phyloP scores from a whole-genome alignment of 2,113 vertebrate species.

The Beaufortia kweichowensis region DNA sequence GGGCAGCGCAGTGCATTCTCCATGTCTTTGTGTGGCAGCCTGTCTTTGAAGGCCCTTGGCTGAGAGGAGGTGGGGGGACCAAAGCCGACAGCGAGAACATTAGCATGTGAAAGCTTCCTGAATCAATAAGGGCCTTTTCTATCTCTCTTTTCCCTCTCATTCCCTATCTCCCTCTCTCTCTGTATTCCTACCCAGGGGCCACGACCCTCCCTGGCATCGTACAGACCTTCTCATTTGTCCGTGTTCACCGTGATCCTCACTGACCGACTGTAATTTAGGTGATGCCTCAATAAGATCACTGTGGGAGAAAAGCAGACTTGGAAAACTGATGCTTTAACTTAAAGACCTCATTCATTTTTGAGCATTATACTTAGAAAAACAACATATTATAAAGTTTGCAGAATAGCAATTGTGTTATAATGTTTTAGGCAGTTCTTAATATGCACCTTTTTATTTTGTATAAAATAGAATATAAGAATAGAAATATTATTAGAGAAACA shows the following conservation, averaged over 20 bases:
- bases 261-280: conserved; percentile 42
- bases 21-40: conserved; percentile 51
- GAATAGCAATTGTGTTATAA: not conserved
- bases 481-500: too few relatives aligned
- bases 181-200: conserved; percentile 39
- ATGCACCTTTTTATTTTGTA: not conserved
- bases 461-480: too few relatives aligned
- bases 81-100: conserved; percentile 66
- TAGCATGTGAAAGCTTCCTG: conserved; percentile 74
- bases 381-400: too few relatives aligned
- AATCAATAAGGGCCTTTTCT: conserved; percentile 60
- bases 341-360: not conserved
- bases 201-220: conserved; percentile 64
- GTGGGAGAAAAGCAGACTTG: conserved; percentile 27
- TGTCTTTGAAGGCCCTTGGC: conserved; percentile 56
- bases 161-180: conserved; percentile 40
- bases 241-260: conserved; percentile 34
- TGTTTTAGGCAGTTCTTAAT: not conserved
- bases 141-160: conserved; percentile 37
- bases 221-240: conserved; percentile 64
- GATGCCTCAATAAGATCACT: conserved; percentile 41
- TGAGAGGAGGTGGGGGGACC: conserved; percentile 53
- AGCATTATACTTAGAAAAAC: not conserved
- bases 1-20: conserved; percentile 32
- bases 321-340: not conserved